Conservation (phyloP, 2,797 vertebrate species). For the Coregonus ussuriensis region DNA sequence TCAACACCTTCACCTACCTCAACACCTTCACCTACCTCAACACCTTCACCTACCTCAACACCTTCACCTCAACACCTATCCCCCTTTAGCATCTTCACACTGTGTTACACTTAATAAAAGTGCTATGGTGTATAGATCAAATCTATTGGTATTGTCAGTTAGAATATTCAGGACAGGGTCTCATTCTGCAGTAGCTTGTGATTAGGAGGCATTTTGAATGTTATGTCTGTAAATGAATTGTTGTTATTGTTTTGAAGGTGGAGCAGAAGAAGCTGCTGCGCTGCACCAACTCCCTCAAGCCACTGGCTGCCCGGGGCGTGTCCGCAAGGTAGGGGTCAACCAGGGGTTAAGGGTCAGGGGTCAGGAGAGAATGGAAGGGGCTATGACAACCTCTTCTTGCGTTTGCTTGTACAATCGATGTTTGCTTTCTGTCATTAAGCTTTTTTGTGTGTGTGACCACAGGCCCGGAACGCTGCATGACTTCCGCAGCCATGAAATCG, state of each 20-base stretch:
- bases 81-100: no score
- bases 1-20: background rate
- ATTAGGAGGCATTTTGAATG: background rate
- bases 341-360: background rate
- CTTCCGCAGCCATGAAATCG: conserved; percentile 97
- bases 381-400: background rate
- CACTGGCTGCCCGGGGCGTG: conserved; percentile 90
- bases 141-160: background rate
- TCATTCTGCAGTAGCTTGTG: background rate
- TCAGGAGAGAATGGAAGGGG: background rate
- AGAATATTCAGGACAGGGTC: background rate
- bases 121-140: no score
- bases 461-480: conserved; percentile 97
- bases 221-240: background rate
- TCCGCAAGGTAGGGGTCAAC: conserved; percentile 85
- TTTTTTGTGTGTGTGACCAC: conserved; percentile 27
- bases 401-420: background rate
- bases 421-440: background rate
- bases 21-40: no score
- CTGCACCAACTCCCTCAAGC: conserved; percentile 89
- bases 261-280: conserved; percentile 92
- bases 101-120: no score
- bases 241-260: conserved; percentile 54
- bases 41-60: no score
- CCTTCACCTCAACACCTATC: background rate